A percentile compares a stretch with the other conserved stretches of the same genome.
Conservation (phyloP, 1,140 invertebrate genomes). For the Drosophila pseudoobscura region DNA sequence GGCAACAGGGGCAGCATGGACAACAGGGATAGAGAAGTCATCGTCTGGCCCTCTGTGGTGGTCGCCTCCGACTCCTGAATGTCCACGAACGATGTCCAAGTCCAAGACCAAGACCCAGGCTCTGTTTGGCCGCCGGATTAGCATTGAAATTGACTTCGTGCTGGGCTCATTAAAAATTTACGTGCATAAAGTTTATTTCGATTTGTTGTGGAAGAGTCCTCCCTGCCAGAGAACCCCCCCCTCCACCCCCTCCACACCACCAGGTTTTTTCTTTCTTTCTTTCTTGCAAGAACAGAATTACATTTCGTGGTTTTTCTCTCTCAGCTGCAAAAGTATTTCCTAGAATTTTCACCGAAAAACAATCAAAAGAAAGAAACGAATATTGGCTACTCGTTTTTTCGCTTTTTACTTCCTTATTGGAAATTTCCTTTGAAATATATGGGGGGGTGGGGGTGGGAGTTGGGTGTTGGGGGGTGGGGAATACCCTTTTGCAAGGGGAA, state of each 20-base stretch:
- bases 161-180: conserved; percentile 82
- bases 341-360: conserved; percentile 36
- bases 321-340: conserved; percentile 55
- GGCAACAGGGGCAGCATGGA: too few relatives aligned
- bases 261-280: too few relatives aligned
- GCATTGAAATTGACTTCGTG: conserved; percentile 82
- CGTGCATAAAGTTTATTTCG: conserved; percentile 80
- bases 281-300: conserved; percentile 21
- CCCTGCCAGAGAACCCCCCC: conserved; percentile 8
- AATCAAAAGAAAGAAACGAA: conserved; percentile 29
- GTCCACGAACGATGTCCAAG: conserved; percentile 20
- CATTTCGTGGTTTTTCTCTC: conserved; percentile 27
- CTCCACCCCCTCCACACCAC: too few relatives aligned
- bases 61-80: conserved; percentile 60
- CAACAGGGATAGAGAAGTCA: too few relatives aligned
- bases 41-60: conserved; percentile 28
- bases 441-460: too few relatives aligned
- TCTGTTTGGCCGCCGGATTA: conserved; percentile 64
- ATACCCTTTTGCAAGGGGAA: neutral
- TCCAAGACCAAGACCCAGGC: neutral
- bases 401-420: conserved; percentile 67
- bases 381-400: conserved; percentile 33
- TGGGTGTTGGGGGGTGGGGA: too few relatives aligned
- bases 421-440: conserved; percentile 7
- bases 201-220: conserved; percentile 58